phyloP scores from a whole-genome alignment of 2,888 invertebrate genomes.

The Ophion ellenae region DNA sequence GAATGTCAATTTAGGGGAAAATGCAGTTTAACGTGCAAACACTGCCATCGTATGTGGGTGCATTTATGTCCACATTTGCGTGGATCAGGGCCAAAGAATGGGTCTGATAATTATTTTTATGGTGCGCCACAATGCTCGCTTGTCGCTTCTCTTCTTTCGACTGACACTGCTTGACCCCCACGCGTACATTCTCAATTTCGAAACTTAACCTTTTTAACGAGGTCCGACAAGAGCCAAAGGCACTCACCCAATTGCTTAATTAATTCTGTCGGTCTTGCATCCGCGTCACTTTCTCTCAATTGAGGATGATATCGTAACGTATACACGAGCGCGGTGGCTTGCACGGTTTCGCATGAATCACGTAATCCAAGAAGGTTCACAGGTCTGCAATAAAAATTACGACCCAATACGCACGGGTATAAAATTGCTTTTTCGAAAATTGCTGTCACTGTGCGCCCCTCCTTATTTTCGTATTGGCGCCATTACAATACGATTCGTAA shows the following conservation, averaged over 20 bases:
- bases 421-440: no score
- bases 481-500: no score
- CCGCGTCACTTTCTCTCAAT: conserved; percentile 78
- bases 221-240: conserved; percentile 71
- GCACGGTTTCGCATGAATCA: conserved; percentile 4
- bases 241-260: conserved; percentile 78
- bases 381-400: background rate
- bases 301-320: conserved; percentile 65
- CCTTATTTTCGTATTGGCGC: no score
- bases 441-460: no score
- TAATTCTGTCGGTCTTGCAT: conserved; percentile 77
- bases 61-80: background rate
- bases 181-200: conserved; percentile 79
- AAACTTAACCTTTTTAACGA: conserved; percentile 77
- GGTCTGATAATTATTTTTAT: conserved; percentile 55
- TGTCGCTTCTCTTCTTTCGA: conserved; percentile 45
- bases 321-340: background rate
- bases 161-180: conserved; percentile 75
- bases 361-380: conserved; percentile 7
- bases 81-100: conserved; percentile 25
- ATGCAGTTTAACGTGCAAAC: background rate
- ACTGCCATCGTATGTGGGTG: background rate
- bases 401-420: no score
- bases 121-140: conserved; percentile 34
- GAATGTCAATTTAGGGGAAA: background rate